phyloP scores from a whole-genome alignment of 2,113 vertebrate species.

The Psittacula cyanocephala region DNA sequence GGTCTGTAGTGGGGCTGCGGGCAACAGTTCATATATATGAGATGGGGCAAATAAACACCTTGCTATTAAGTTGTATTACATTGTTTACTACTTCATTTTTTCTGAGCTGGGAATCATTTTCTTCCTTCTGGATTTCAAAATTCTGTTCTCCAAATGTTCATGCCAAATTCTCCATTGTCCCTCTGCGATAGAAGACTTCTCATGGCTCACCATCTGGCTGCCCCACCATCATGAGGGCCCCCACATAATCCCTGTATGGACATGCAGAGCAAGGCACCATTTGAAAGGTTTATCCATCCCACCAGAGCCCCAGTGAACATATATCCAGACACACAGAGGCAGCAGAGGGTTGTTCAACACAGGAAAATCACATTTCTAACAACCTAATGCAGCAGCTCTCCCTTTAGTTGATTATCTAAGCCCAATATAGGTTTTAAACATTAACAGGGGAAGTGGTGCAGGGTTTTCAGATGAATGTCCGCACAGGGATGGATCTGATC shows the following conservation, averaged over 20 bases:
- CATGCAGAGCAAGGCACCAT: neutral
- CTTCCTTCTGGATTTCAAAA: neutral
- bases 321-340: accelerated
- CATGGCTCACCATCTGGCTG: accelerated
- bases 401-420: neutral
- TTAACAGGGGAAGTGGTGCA: neutral
- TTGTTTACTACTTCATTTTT: neutral
- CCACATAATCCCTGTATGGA: neutral
- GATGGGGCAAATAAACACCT: neutral
- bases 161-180: neutral
- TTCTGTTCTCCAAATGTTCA: neutral
- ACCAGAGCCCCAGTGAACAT: neutral
- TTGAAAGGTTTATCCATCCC: neutral
- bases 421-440: accelerated
- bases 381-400: accelerated
- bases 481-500: accelerated
- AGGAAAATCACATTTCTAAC: neutral
- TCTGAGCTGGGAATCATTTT: neutral
- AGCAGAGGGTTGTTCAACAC: too few species aligned
- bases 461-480: accelerated
- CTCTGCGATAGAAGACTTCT: accelerated
- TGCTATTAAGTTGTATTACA: accelerated
- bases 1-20: neutral
- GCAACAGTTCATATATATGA: accelerated
- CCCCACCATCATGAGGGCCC: accelerated